phyloP scores from a whole-genome alignment of 2,888 invertebrate genomes.

The Leucophora obtusa region DNA sequence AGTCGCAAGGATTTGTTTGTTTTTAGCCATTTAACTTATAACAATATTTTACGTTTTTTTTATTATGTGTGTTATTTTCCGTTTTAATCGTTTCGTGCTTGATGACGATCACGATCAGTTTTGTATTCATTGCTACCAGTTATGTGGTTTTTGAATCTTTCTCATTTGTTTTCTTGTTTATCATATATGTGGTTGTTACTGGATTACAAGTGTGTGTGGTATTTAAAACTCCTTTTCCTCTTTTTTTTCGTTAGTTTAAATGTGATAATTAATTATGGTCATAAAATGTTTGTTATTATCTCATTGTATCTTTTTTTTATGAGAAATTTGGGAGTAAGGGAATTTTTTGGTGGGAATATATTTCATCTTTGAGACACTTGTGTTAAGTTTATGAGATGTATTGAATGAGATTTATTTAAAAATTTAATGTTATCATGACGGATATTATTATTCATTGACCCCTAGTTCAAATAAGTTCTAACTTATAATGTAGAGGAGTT shows the following conservation, averaged over 20 bases:
- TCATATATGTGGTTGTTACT: conserved; percentile 17
- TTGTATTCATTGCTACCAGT: conserved; percentile 55
- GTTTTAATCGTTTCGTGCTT: conserved; percentile 55
- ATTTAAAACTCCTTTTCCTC: conserved; percentile 49
- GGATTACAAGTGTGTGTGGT: not conserved
- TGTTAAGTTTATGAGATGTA: not conserved
- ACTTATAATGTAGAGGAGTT: too few relatives aligned
- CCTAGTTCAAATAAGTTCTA: too few relatives aligned
- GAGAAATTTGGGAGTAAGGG: conserved; percentile 24
- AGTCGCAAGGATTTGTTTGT: conserved; percentile 26
- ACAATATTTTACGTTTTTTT: conserved; percentile 45
- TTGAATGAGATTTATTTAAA: conserved; percentile 3
- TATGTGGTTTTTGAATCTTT: conserved; percentile 49
- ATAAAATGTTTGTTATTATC: conserved; percentile 58
- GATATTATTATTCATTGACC: too few relatives aligned
- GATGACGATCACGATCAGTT: conserved; percentile 52
- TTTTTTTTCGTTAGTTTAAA: conserved; percentile 22
- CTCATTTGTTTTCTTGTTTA: conserved; percentile 49
- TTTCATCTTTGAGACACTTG: not conserved
- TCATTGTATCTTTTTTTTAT: conserved; percentile 42
- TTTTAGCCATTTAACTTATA: conserved; percentile 23
- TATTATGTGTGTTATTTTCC: conserved; percentile 62
- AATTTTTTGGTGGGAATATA: conserved; percentile 44
- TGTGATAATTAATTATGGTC: conserved; percentile 55
- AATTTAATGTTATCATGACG: too few relatives aligned